Evolutionary conservation across 2,888 invertebrate species (phyloP), one percentile per base, ranked within the genome.

Genomic region (Rugalucina vietnamica): DNA sequence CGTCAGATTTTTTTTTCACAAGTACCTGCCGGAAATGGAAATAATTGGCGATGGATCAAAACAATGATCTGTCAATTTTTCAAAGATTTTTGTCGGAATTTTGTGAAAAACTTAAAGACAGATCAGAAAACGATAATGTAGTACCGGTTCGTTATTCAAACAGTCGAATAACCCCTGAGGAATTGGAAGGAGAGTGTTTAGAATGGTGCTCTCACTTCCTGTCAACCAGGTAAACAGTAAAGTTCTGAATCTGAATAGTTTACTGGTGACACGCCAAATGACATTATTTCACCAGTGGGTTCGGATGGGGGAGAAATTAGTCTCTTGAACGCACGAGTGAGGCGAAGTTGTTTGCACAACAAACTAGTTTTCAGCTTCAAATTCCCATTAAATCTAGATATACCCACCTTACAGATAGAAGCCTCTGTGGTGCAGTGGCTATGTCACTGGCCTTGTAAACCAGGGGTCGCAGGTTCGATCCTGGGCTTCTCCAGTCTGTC

Each of bases 181-280:
- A 94, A 88, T 76, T 93, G 32, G 93, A 93, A 83, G 93, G 91
- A 72, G 93, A 94, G 87, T 92, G 92, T 85, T 82, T 93, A 43
- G 93, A 93, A 43, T 93, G 93, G 93, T 88, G 87, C n/a, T 88
- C 90, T 69, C 92, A 93, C 75, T 94, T 92, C 87, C 91, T 94
- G 60, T 81, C 88, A 74, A 80, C 89, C 69, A 89, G 90, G 93
- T 93, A 90, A 89, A 50, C 10, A 18, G 18, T 18, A 43, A 8
- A 43, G 43, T 43, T 43, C 43, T 12, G 43, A 43, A 43, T 43
- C 43, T 12, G 43, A 43, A 43, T 43, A 12, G 43, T 43, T 43
- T 43, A 43, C 43, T 43, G 43, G 43, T 43, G 43, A 43, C 43
- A 43, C 43, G 43, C 43, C 43, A 43, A 8, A 43, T 18, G 18